Conservation (phyloP, 1,140 invertebrate species). For the Laodelphax striatellus region DNA sequence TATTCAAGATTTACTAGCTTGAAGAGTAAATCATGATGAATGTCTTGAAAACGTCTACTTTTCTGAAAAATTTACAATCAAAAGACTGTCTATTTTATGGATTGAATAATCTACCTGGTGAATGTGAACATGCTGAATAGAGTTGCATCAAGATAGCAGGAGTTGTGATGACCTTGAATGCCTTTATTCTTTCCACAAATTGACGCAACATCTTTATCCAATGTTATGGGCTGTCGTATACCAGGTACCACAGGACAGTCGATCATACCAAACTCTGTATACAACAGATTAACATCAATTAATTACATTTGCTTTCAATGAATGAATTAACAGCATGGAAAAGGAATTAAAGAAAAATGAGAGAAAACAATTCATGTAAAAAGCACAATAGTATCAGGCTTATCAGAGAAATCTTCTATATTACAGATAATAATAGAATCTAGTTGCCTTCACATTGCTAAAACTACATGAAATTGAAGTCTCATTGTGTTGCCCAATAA, state of each 20-base stretch:
- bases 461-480: neutral
- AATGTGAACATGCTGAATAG: constrained; percentile 96
- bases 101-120: constrained; percentile 39
- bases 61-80: too few relatives aligned
- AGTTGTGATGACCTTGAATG: constrained; percentile 96
- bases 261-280: constrained; percentile 38
- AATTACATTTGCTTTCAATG: neutral
- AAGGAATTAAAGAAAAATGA: neutral
- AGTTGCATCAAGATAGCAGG: constrained; percentile 93
- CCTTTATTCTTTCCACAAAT: constrained; percentile 70
- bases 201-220: constrained; percentile 46
- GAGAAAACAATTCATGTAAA: neutral
- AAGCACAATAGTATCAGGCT: neutral
- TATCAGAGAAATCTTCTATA: neutral
- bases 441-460: neutral
- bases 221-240: constrained; percentile 59
- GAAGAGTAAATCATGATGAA: too few relatives aligned
- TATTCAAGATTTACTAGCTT: too few relatives aligned
- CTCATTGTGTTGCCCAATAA: neutral
- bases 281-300: neutral
- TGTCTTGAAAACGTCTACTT: too few relatives aligned
- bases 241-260: constrained; percentile 69
- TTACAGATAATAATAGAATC: neutral
- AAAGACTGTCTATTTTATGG: too few relatives aligned
- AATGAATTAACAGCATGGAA: neutral